Evolutionary conservation across 2,888 invertebrate species (phyloP).

Genomic region (Uloborus plumipes): DNA sequence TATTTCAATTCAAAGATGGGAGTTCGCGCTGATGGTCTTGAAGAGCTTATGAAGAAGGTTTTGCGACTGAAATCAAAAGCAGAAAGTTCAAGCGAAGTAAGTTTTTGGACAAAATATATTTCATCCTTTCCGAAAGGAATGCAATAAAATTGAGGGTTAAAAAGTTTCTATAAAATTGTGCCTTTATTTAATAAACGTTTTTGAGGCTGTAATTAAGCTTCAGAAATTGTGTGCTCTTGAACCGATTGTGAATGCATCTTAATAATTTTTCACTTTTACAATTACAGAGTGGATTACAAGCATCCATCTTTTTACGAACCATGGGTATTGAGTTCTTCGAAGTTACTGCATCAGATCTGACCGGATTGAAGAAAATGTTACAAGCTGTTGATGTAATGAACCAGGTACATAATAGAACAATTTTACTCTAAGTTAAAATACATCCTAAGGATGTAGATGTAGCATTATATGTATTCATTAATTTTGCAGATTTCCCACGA

Average conservation of each 20-base stretch:
- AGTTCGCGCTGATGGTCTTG: constrained; percentile 89
- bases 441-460: too few species aligned
- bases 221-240: background rate
- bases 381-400: constrained; percentile 46
- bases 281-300: too few species aligned
- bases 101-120: background rate
- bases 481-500: constrained; percentile 43
- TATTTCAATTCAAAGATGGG: constrained; percentile 73
- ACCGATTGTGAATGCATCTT: background rate
- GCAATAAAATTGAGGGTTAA: too few species aligned
- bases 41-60: constrained; percentile 83
- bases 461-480: background rate
- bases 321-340: constrained; percentile 45
- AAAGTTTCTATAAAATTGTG: too few species aligned
- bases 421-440: background rate
- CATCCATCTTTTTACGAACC: constrained; percentile 27
- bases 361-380: constrained; percentile 33
- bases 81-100: constrained; percentile 16
- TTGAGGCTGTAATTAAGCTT: too few species aligned
- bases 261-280: too few species aligned
- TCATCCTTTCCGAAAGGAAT: too few species aligned
- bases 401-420: constrained; percentile 21
- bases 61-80: constrained; percentile 72
- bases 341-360: constrained; percentile 36
- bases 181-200: too few species aligned